Evolutionary conservation across 35 echinoderm and acorn worm genomes (phyloP).

Genomic region (Diadema setosum): DNA sequence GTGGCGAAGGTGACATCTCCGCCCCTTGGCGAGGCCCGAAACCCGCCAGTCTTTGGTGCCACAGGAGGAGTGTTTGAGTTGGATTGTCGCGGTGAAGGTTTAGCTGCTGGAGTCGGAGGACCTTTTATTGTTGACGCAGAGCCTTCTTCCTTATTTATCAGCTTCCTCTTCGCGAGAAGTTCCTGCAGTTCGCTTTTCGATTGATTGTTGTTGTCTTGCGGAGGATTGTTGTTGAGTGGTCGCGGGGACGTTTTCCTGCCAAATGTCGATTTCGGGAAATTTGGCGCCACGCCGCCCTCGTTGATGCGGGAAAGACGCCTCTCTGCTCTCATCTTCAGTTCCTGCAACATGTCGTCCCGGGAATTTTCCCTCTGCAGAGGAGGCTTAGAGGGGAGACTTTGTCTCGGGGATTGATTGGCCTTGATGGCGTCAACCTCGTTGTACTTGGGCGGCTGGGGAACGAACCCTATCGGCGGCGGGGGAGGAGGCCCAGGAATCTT

Average conservation of each 20-base stretch:
- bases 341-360: slow-evolving; percentile 33
- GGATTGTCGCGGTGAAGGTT: not conserved
- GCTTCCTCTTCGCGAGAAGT: not conserved
- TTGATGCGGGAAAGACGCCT: not conserved
- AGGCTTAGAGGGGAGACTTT: not conserved
- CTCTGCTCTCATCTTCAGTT: slow-evolving; percentile 27
- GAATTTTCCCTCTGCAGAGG: not conserved
- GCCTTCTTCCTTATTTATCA: not conserved
- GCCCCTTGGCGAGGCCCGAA: not conserved
- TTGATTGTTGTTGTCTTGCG: not conserved
- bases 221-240: not conserved
- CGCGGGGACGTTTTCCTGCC: not conserved
- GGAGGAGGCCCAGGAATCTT: slow-evolving; percentile 31
- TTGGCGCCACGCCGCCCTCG: not conserved
- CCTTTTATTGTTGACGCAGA: not conserved
- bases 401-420: not conserved
- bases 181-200: not conserved
- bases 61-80: not conserved
- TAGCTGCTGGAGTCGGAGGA: not conserved
- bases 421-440: not conserved
- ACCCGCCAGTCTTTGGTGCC: not conserved
- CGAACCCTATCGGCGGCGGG: slow-evolving; percentile 41
- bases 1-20: not conserved
- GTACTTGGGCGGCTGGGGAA: not conserved
- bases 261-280: not conserved